Conservation (phyloP, 2,113 vertebrate species). For the Marmota monax region DNA sequence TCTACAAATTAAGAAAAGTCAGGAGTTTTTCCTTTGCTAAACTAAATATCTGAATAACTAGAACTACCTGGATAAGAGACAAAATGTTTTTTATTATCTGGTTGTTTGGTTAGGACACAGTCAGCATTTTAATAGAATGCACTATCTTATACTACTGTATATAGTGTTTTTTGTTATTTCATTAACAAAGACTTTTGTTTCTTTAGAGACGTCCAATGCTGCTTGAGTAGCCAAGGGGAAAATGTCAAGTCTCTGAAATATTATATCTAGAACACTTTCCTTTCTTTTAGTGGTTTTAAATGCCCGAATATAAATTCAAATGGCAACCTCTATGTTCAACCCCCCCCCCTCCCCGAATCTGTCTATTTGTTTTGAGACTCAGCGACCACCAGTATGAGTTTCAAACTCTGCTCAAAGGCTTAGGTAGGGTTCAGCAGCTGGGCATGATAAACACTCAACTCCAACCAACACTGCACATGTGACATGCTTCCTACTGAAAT, state of each 20-base stretch:
- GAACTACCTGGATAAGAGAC: constrained; percentile 45
- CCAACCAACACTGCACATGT: background rate
- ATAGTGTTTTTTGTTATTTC: background rate
- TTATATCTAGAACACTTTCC: background rate
- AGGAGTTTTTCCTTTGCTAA: constrained; percentile 49
- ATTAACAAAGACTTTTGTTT: constrained; percentile 50
- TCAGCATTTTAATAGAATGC: constrained; percentile 13
- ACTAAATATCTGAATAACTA: constrained; percentile 59
- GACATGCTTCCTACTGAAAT: constrained; percentile 73
- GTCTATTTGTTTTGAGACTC: background rate
- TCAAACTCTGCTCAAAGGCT: constrained; percentile 55
- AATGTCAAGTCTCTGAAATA: constrained; percentile 25
- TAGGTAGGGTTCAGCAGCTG: constrained; percentile 50
- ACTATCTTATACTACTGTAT: background rate
- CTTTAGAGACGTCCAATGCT: constrained; percentile 44
- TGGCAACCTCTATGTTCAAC: background rate
- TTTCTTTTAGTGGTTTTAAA: constrained; percentile 24
- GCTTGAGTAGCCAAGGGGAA: background rate
- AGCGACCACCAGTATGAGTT: background rate
- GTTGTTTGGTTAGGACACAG: constrained; percentile 50
- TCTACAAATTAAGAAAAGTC: constrained; percentile 43
- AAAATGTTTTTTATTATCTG: constrained; percentile 59
- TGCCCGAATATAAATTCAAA: constrained; percentile 23
- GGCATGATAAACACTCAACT: constrained; percentile 27
- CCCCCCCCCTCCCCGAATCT: background rate